phyloP scores from a whole-genome alignment of 2,888 invertebrate genomes.

The Dinocampus coccinellae region DNA sequence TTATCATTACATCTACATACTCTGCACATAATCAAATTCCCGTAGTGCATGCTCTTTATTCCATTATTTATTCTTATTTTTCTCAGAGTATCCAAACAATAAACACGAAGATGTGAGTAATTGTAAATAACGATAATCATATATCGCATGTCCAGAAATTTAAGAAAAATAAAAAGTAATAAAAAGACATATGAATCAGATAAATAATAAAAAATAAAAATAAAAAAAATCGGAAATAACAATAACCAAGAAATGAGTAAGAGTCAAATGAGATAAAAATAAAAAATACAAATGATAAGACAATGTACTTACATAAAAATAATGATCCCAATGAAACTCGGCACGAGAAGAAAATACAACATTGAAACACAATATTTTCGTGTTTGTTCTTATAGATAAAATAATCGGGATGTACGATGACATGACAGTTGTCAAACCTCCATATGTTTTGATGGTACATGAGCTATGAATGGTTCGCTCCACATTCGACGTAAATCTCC shows the following conservation, averaged over 20 bases:
- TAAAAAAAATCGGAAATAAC: constrained; percentile 14
- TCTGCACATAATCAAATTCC: constrained; percentile 22
- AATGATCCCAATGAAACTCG: constrained; percentile 60
- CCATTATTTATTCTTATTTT: neutral
- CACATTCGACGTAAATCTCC: constrained; percentile 98
- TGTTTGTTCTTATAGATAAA: constrained; percentile 40
- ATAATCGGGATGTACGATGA: constrained; percentile 1
- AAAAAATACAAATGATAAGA: constrained; percentile 34
- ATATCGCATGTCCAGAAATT: neutral
- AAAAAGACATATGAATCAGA: neutral
- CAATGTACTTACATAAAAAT: constrained; percentile 64
- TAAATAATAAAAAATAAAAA: constrained; percentile 17
- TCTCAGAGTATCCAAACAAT: constrained; percentile 32
- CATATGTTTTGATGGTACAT: constrained; percentile 84
- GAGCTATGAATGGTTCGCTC: constrained; percentile 94
- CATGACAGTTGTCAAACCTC: constrained; percentile 77
- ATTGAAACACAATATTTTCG: constrained; percentile 42
- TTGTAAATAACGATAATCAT: neutral
- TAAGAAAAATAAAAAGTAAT: neutral
- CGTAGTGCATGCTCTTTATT: constrained; percentile 9
- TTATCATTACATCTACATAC: constrained; percentile 18
- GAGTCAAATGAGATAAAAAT: neutral
- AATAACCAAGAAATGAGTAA: constrained; percentile 1
- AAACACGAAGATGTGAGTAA: constrained; percentile 23
- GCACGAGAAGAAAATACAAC: constrained; percentile 48